Evolutionary conservation across 2,113 vertebrate species (phyloP).

Genomic region (Indri indri): DNA sequence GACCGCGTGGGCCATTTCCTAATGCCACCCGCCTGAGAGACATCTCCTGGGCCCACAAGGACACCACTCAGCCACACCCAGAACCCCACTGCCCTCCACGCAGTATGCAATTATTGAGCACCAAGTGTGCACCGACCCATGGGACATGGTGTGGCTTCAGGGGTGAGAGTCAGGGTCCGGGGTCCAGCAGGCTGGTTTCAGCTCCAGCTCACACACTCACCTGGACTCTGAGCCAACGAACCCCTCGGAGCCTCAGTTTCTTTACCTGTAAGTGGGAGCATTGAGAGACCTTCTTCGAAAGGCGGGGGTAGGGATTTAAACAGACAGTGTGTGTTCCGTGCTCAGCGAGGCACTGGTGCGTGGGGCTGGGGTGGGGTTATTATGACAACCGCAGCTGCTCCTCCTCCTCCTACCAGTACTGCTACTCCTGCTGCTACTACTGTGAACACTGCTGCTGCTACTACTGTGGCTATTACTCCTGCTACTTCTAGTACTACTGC

Average conservation of each 20-base stretch:
- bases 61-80: not conserved
- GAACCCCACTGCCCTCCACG: not conserved
- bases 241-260: not conserved
- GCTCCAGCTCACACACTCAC: not conserved
- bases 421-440: accelerated
- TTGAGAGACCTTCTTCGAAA: too few species aligned
- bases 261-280: not conserved
- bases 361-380: not conserved
- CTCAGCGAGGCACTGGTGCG: not conserved
- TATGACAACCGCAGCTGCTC: not conserved
- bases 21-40: not conserved
- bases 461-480: too few species aligned
- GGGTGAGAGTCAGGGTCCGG: not conserved
- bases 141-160: too few species aligned
- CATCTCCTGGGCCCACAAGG: not conserved
- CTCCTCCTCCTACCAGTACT: too few species aligned
- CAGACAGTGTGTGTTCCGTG: not conserved
- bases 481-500: too few species aligned
- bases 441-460: too few species aligned
- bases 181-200: not conserved
- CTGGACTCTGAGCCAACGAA: not conserved
- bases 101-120: too few species aligned
- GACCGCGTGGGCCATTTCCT: not conserved
- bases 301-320: not conserved
- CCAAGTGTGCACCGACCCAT: accelerated